Base-by-base conservation (phyloP, 2,797 vertebrate genomes). In the Gadopsis bispinosus region DNA sequence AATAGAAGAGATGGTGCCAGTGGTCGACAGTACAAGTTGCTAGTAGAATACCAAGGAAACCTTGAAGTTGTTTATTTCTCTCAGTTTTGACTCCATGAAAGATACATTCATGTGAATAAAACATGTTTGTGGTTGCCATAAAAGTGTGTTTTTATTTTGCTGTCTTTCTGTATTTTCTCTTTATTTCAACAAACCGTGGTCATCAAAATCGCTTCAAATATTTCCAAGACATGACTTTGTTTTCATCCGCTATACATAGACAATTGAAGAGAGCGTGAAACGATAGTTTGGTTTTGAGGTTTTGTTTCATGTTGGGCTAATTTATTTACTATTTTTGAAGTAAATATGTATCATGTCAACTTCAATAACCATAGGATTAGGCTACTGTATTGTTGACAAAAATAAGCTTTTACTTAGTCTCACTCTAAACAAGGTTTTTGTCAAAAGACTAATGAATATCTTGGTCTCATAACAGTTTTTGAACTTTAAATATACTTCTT, bases 91-190 rank as follows among this genome's bases (percentile, higher is more conserved):
- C 84, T 89, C 72, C 90, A 81, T 91, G 77, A 89, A 91, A 74
- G 83, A 89, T 88, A 68, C 82, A 89, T 88, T 92, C 83, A 87
- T 91, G 84, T 88, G 79, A 95, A 94, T 94, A 95, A 95, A 95
- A 92, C 83, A 90, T 89, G 84, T 88, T 80, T 88, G 86, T 91
- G 90, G 83, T 92, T 84, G 85, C 85, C 85, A 90, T 87, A 59
- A 88, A 89, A 83, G 60, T 74, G 73, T 86, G 77, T 76, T 87
- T 90, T 89, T 80, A 65, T 80, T 93, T 88, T 84, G 54, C 16
- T 78, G 82, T 74, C 29, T 65, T 64, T 58, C 5, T 77, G 45
- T 48, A 48, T 71, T 81, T 53, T 29, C 50, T 62, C 33, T 76
- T 60, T 45, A 71, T 84, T 77, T 69, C 70, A 48, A 75, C 65